Base-by-base conservation (phyloP, 2,113 vertebrate genomes). In the Hyla sarda region DNA sequence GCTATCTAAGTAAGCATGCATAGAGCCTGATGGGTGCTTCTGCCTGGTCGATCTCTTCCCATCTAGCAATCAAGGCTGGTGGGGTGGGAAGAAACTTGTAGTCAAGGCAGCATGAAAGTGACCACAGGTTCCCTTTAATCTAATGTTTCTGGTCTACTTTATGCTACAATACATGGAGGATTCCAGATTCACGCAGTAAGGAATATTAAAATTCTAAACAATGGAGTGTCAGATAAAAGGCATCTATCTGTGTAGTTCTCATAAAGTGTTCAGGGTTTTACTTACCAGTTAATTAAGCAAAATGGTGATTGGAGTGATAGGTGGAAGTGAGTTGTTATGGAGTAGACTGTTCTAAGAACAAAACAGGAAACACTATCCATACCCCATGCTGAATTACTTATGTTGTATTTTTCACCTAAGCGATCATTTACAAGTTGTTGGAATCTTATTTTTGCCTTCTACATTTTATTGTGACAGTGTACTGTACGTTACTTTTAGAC, bases 251-350 rank as follows among this genome's bases (percentile, higher is more conserved):
- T 5, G 1, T 48, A 69, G 30, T 69, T 41, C 19, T 23, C 7
- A 41, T 32, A 84, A 79, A 52, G 25, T 21, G 8, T 37, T 71
- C 19, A 21, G 25, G 85, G 71, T 87, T 73, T 87, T 73, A 48
- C 54, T 87, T 87, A 80, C 85, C 78, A 81, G 54, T 73, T 86
- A 82, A 86, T 86, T 87, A 87, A 74, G 85, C 37, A 74, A 45
- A 82, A 87, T 82, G 78, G 78, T 47, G 21, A 37, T 34, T 30
- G 50, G 54, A 82, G 78, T 62, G 67, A 72, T 72, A 72, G 62
- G 84, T 72, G 30, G 67, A 81, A 41, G 32, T 37, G 77, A 60
- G 67, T 82, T 78, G 83, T 73, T 76, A 47, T 48, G 45, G 50
- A 75, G 37, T 14, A 48, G 28, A 65, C 82, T 74, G 78, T 30